These are phyloP conservation scores for Gryllus longicercus DNA, from an alignment of 2,888 invertebrate species.

Conservation along the genomic window DNA sequence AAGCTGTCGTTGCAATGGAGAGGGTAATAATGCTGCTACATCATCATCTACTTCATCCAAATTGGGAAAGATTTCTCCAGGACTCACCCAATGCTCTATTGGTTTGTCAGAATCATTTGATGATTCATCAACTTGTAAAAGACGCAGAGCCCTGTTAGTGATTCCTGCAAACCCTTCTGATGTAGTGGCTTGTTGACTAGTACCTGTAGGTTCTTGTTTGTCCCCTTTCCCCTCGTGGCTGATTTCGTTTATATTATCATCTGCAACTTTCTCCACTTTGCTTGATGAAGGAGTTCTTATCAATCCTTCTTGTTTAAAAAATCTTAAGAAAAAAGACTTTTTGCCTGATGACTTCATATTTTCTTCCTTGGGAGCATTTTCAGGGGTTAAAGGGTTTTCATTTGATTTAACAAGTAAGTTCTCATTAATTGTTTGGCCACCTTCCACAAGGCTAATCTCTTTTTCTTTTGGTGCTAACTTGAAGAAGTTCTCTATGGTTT, in stretches of 20 bases:
- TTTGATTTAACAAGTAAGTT: slow-evolving; percentile 43
- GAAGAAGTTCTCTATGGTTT: slow-evolving; percentile 56
- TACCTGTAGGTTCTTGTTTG: neutral
- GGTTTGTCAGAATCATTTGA: slow-evolving; percentile 18
- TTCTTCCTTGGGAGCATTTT: slow-evolving; percentile 23
- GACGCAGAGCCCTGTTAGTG: neutral
- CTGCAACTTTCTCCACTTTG: neutral
- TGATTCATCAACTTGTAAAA: neutral
- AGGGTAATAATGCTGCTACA: slow-evolving; percentile 47
- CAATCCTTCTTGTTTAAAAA: slow-evolving; percentile 40
- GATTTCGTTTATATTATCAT: slow-evolving; percentile 25
- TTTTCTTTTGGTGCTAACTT: slow-evolving; percentile 43
- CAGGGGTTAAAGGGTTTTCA: slow-evolving; percentile 21
- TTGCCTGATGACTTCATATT: slow-evolving; percentile 36
- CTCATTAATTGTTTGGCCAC: slow-evolving; percentile 39
- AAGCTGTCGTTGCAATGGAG: slow-evolving; percentile 44
- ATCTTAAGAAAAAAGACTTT: slow-evolving; percentile 45
- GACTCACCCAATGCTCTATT: slow-evolving; percentile 37
- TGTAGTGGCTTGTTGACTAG: neutral
- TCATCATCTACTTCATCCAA: slow-evolving; percentile 47
- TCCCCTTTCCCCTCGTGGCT: slow-evolving; percentile 20
- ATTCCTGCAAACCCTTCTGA: neutral
- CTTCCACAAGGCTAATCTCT: slow-evolving; percentile 39
- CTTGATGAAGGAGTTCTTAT: neutral
- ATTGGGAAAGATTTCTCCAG: slow-evolving; percentile 50